Base-by-base conservation (phyloP, 2,113 vertebrate species). In the Ageneiosus marmoratus region DNA sequence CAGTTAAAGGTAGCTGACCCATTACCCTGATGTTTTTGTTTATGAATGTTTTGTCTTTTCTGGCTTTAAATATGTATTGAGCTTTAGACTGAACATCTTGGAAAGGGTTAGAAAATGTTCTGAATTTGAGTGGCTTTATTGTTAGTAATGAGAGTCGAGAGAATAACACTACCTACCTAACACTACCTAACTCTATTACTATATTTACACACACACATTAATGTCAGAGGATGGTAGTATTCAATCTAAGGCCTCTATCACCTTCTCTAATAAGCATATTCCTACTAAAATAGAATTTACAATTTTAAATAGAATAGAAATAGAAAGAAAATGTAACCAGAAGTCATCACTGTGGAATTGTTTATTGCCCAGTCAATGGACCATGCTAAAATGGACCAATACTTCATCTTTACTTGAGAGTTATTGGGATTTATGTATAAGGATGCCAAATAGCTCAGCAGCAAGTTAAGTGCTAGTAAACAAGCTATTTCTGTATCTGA, bases 121-220 rank as follows among this genome's bases (percentile, higher is more conserved):
- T 51, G 18, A 11, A 80, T 69, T 53, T 70, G 32, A 6, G 46
- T 53, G 63, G 62, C 10, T 69, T 32, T 22, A 29, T 65, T 50
- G 1, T 76, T 13, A 37, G 24, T 18, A 53, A 76, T 22, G 50
- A 32, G 29, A 55, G 73, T 76, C 1, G 16, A 53, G 4, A 37
- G 32, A 55, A 55, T 76, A 50, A 55, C 50, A 56, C 50, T 70
- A 81, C 72, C 72, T 74, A 73, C 44, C 44, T 73, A 48, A 72
- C 44, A 72, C 69, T 72, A 72, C 46, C 46, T 74, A 51, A 55
- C 32, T 55, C 50, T 76, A 55, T 76, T 55, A 29, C 18, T 50
- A 79, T 55, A 56, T 62, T 48, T 62, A 58, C 70, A 75, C 56
- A 50, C 3, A 48, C 7, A 48, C 8, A 60, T 46, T 73, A 48